Base-by-base conservation (phyloP, 1,140 invertebrate species). In the Micrasema longulum region DNA sequence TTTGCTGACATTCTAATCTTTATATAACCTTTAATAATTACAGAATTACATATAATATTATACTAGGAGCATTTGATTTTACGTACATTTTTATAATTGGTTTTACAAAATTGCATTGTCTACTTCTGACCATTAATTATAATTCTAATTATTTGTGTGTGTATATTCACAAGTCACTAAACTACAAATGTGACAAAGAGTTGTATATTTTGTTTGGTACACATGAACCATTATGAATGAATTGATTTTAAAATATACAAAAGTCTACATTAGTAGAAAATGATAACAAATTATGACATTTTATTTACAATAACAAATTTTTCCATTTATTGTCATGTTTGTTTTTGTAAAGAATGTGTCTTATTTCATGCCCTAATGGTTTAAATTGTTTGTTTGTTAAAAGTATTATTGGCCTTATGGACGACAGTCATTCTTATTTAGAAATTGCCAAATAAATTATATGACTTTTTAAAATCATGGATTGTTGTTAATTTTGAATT, bases 401-500 rank as follows among this genome's bases (percentile, higher is more conserved):
- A n/a, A n/a, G n/a, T n/a, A n/a, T n/a, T n/a, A n/a, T n/a, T n/a
- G n/a, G n/a, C n/a, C n/a, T n/a, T n/a, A n/a, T n/a, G n/a, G n/a
- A n/a, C n/a, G n/a, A n/a, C n/a, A n/a, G n/a, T n/a, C n/a, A n/a
- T n/a, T n/a, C n/a, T n/a, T n/a, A n/a, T n/a, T 53, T 12, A 4
- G 5, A 23, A 26, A 60, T 18, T 12, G 35, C 35, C 16, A 2
- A 18, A 18, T 22, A 35, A 38, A 22, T 7, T 6, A 18, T 22
- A 41, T 14, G 16, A 16, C 55, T n/a, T 41, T 57, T 60, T 41
- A 41, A 41, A 60, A 48, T 47, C 45, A 64, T 47, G 62, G 62
- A 64, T 64, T 64, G 62, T 64, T 18, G 41, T 64, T 64, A 4
- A 64, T 14, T 64, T 64, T 64, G 45, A 47, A 14, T 64, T 64